Evolutionary conservation across 2,113 vertebrate species (phyloP).

Genomic region (Cyrtonyx montezumae): DNA sequence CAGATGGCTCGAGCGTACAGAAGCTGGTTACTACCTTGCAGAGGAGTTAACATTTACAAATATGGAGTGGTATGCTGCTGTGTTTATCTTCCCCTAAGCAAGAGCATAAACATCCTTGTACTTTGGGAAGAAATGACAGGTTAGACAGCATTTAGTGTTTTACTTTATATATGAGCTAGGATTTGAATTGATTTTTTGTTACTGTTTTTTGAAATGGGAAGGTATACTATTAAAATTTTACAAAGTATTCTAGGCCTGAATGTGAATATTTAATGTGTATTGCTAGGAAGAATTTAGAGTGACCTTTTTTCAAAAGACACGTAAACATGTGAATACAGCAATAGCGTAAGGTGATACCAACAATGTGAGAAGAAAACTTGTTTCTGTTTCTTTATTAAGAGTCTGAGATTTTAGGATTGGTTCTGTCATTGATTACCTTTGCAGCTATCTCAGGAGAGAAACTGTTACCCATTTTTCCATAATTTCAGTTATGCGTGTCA

Average conservation of each 20-base stretch:
- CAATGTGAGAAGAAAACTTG: neutral
- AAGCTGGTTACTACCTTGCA: constrained; percentile 13
- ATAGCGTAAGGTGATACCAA: neutral
- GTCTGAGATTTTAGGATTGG: neutral
- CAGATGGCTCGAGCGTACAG: neutral
- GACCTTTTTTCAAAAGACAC: neutral
- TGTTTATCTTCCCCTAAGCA: constrained; percentile 48
- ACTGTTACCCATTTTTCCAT: neutral
- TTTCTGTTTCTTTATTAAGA: neutral
- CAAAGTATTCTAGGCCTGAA: neutral
- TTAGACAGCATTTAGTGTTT: neutral
- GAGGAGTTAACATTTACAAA: constrained; percentile 76
- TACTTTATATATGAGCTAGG: neutral
- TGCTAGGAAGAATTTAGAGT: neutral
- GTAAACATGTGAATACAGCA: neutral
- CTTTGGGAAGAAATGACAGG: constrained; percentile 34
- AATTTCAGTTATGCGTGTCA: neutral
- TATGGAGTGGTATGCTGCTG: constrained; percentile 89
- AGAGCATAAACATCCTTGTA: constrained; percentile 76
- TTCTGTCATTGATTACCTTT: neutral
- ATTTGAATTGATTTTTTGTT: neutral
- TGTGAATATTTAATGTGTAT: constrained; percentile 8
- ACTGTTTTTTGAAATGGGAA: neutral
- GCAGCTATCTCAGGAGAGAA: neutral
- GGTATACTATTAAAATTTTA: neutral